Percentiles rank a stretch among this genome's conserved stretches.
Conservation (phyloP, 2,113 vertebrate genomes). For the Aegithalos caudatus region DNA sequence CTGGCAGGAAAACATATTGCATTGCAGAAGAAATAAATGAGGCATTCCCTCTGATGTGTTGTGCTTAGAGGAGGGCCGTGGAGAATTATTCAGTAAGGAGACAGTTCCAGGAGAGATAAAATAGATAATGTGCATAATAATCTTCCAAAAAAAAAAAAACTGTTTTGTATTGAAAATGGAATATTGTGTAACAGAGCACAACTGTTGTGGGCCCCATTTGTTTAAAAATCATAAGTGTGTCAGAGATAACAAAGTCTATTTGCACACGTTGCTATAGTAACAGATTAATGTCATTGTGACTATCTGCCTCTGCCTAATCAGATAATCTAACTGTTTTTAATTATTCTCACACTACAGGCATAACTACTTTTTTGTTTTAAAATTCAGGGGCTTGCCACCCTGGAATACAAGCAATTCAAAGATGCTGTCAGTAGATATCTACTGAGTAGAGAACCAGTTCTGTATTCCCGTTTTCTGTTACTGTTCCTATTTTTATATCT, state of each 20-base stretch:
- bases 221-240: constrained; percentile 40
- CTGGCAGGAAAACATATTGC: background rate
- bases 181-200: background rate
- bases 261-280: constrained; percentile 65
- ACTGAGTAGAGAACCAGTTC: background rate
- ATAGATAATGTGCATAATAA: background rate
- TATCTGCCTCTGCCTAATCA: constrained; percentile 29
- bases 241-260: constrained; percentile 30
- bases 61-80: background rate
- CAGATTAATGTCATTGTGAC: constrained; percentile 25
- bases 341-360: constrained; percentile 28
- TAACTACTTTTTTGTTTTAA: background rate
- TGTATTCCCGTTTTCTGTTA: background rate
- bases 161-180: background rate
- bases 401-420: background rate
- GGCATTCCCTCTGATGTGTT: background rate
- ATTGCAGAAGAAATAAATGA: background rate
- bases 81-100: background rate
- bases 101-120: background rate
- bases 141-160: background rate
- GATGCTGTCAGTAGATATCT: background rate
- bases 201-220: constrained; percentile 11
- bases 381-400: background rate
- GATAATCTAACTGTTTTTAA: constrained; percentile 51
- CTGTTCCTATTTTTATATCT: background rate